Percentiles rank a stretch among this genome's conserved stretches.
Evolutionary conservation across 1,140 invertebrate species (phyloP).

Genomic region (Maniola jurtina): DNA sequence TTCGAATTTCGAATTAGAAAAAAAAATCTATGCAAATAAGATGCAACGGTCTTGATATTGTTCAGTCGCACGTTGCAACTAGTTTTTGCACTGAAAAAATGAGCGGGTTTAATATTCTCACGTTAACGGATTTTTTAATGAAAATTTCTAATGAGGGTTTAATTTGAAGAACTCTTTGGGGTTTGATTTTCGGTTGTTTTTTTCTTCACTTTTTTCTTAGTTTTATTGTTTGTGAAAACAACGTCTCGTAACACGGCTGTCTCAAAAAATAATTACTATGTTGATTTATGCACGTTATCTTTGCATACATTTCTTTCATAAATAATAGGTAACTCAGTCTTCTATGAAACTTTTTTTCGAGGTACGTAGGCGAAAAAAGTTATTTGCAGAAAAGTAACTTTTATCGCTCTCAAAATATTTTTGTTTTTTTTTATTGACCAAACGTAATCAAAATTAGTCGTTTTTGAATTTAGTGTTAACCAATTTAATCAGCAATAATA

Average conservation of each 20-base stretch:
- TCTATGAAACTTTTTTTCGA: neutral
- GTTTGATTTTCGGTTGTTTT: constrained; percentile 65
- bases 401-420: too few species aligned
- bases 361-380: too few species aligned
- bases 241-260: constrained; percentile 73
- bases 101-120: constrained; percentile 71
- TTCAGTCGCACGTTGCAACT: constrained; percentile 25
- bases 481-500: too few species aligned
- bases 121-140: constrained; percentile 65
- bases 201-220: constrained; percentile 44
- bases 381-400: too few species aligned
- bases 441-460: too few species aligned
- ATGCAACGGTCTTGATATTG: constrained; percentile 64
- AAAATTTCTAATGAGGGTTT: constrained; percentile 76
- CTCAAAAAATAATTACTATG: constrained; percentile 73
- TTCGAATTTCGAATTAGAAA: constrained; percentile 35
- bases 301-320: constrained; percentile 41
- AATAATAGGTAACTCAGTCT: neutral
- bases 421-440: too few species aligned
- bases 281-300: constrained; percentile 69
- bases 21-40: constrained; percentile 66
- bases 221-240: constrained; percentile 72
- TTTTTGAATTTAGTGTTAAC: too few species aligned
- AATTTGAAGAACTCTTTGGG: constrained; percentile 77
- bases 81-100: constrained; percentile 51